Conservation (phyloP, 2,888 invertebrate species). For the Sphaerophoria taeniata region DNA sequence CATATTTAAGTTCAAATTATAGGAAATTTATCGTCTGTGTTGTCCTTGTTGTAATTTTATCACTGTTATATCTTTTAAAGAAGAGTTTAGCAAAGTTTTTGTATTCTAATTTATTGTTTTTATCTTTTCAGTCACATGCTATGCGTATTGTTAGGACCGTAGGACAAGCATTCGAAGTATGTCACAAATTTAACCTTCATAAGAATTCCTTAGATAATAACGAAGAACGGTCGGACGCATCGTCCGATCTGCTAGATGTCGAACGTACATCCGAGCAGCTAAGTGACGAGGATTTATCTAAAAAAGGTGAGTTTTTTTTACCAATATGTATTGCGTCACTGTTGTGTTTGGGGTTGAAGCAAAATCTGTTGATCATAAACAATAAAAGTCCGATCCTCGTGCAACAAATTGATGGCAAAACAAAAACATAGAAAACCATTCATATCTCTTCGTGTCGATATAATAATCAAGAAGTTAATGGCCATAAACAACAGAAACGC, state of each 20-base stretch:
- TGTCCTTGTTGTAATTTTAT: not conserved
- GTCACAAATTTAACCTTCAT: constrained; percentile 95
- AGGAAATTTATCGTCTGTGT: not conserved
- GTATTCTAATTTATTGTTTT: constrained; percentile 13
- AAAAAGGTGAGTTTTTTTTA: constrained; percentile 84
- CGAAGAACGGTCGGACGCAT: constrained; percentile 82
- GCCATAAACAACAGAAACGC: constrained; percentile 12
- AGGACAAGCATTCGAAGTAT: constrained; percentile 99
- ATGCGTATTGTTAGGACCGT: constrained; percentile 99
- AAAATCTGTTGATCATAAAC: not conserved
- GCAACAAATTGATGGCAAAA: too few relatives aligned
- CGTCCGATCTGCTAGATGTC: constrained; percentile 82
- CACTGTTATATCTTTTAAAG: not conserved
- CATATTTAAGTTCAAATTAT: not conserved
- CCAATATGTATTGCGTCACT: not conserved
- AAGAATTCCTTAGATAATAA: constrained; percentile 83
- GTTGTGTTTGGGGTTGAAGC: not conserved
- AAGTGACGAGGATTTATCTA: constrained; percentile 84
- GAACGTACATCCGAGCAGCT: constrained; percentile 82
- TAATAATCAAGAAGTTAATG: not conserved
- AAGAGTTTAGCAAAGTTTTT: not conserved
- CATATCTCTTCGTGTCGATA: not conserved
- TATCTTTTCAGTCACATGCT: constrained; percentile 93
- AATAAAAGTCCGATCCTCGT: too few relatives aligned
- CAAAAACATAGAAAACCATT: not conserved